Evolutionary conservation across 2,113 vertebrate genomes (phyloP), one percentile per base, ranked within the genome.

Genomic region (Fregata magnificens): DNA sequence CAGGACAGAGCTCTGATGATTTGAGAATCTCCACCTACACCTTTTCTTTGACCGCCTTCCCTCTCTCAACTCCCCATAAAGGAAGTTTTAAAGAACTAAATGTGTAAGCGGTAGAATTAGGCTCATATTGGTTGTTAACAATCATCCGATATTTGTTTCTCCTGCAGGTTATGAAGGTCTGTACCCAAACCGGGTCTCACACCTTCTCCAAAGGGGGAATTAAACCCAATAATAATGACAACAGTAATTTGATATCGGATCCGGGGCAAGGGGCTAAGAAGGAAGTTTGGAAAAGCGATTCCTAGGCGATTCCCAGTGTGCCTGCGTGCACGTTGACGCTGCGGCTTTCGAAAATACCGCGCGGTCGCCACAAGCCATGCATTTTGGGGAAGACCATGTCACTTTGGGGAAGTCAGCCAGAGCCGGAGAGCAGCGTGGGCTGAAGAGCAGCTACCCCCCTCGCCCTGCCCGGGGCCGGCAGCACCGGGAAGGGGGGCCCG

Each of bases 271-370:
- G 6, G 19, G n/a, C 14, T 29, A 11, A 28, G 40, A 20, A 24
- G 29, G 7, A n/a, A 67, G 34, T 16, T 55, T 13, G 19, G 74
- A 15, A 10, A 78, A 78, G 52, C 13, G 3, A 14, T 45, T 83
- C 20, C 78, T 13, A 18, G 40, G 47, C 1, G 15, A 13, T 58
- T 80, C 85, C 52, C 66, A 7, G 11, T 2, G 74, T 10, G 5
- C 5, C 44, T 16, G 28, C 53, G 2, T 1, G 5, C 36, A 3
- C 26, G 3, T 9, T 8, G 50, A 2, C 3, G 6, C 40, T 16
- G 49, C 2, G 28, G 20, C 49, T 69, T 70, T 22, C 6, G 5
- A 80, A 87, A 95, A 63, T 38, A 29, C 22, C 18, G 34, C 36
- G 8, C 79, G 71, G 82, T 2, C 10, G 3, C n/a, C 29, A 16